These are phyloP conservation scores for Myopa testacea DNA, from an alignment of 2,888 invertebrate species.

Conservation along the genomic window DNA sequence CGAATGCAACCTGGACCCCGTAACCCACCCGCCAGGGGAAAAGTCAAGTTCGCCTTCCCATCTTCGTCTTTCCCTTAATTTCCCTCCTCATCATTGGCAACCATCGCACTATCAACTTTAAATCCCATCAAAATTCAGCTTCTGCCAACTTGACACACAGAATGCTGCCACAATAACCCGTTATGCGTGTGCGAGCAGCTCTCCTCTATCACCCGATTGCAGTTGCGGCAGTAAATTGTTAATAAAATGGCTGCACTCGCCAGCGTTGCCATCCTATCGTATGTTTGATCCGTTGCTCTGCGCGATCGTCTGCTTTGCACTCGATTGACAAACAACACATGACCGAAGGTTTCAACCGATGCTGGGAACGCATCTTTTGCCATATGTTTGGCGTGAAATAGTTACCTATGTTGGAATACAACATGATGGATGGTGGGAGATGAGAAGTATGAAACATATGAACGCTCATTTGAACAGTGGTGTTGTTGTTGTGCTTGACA, in stretches of 20 bases:
- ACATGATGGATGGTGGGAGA: too few species aligned
- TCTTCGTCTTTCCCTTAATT: too few species aligned
- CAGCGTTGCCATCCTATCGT: not conserved
- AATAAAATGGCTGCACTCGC: not conserved
- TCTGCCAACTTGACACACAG: not conserved
- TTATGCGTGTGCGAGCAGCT: not conserved
- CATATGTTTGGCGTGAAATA: not conserved
- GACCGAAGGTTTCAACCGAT: not conserved
- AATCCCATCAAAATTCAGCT: too few species aligned
- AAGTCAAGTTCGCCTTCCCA: too few species aligned
- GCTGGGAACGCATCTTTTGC: constrained; percentile 5
- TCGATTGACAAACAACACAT: not conserved
- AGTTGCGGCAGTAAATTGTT: constrained; percentile 9
- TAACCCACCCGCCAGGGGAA: too few species aligned
- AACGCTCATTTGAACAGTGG: constrained; percentile 3
- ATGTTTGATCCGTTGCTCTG: not conserved
- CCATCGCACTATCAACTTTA: too few species aligned
- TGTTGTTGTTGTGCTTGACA: not conserved
- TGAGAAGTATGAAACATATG: not conserved
- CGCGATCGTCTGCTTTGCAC: not conserved
- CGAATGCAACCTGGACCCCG: too few species aligned
- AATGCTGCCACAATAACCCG: not conserved
- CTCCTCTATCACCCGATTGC: not conserved
- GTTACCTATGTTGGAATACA: too few species aligned
- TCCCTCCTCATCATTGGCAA: too few species aligned